Base-by-base conservation (phyloP, 2,113 vertebrate genomes). In the Hoplias malabaricus region DNA sequence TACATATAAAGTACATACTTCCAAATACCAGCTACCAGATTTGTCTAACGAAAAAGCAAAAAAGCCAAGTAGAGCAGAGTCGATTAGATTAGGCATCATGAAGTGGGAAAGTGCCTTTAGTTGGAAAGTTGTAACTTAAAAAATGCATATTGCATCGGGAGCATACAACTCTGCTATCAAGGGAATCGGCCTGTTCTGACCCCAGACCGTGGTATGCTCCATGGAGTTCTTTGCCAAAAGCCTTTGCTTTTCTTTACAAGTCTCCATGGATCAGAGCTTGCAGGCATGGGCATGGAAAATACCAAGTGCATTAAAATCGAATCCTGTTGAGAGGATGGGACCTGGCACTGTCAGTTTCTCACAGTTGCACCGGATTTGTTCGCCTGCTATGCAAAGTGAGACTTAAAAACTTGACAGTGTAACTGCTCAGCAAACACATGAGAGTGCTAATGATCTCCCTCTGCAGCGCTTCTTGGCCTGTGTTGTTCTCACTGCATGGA, bases 391-490 rank as follows among this genome's bases (percentile, higher is more conserved):
- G 50, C 53, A 69, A 78, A 82, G 62, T 53, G 48, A 70, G 69
- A 56, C 29, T 65, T 71, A 69, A 78, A 74, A 78, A 68, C 62
- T 48, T 53, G 75, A 69, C 79, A 72, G 40, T 69, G 75, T 69
- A 62, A 62, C 75, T 73, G 73, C 42, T 63, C 67, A 4, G 34
- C 42, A 68, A 66, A 67, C 75, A 75, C 40, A 57, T 13, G 42
- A 70, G 38, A 56, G 73, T 66, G 68, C 46, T 78, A 82, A 82
- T 82, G 69, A 82, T 80, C 67, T 80, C 54, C 69, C 69, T 73
- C 33, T 7, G 48, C 4, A 5, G 43, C 38, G 63, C 50, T 21
- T 57, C 12, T 73, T 59, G 72, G 36, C 66, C 73, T 42, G 66
- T 73, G 59, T 65, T 79, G 36, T 79, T 68, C 69, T 68, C 69